Conservation (phyloP, 2,113 vertebrate species). For the Dicentrarchus labrax region DNA sequence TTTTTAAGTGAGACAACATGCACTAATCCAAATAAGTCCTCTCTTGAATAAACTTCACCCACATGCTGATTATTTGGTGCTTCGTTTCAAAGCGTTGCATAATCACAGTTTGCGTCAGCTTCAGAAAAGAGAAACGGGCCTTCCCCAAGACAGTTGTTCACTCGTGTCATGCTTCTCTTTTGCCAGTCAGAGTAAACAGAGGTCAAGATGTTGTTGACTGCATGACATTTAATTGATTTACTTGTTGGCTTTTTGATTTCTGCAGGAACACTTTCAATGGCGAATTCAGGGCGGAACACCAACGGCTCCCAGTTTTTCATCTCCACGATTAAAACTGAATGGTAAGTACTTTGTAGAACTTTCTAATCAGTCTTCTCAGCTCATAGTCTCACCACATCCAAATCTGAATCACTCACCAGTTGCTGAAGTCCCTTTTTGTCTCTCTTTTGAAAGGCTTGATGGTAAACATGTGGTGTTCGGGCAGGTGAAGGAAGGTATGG, state of each 20-base stretch:
- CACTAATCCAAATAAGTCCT: constrained; percentile 46
- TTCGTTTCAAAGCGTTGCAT: constrained; percentile 16
- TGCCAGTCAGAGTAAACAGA: not conserved
- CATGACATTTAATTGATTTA: not conserved
- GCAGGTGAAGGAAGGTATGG: constrained; percentile 93
- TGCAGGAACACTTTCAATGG: constrained; percentile 95
- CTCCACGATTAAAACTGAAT: constrained; percentile 92
- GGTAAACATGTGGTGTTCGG: constrained; percentile 97
- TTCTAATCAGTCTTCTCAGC: not conserved
- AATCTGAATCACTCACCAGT: not conserved
- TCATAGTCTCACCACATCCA: not conserved
- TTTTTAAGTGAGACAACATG: constrained; percentile 55
- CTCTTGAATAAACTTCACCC: constrained; percentile 39
- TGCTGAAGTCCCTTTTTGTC: not conserved
- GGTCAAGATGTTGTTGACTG: constrained; percentile 12
- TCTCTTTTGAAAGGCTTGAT: constrained; percentile 88
- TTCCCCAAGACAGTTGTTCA: not conserved
- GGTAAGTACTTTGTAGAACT: constrained; percentile 82
- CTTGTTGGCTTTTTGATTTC: constrained; percentile 21
- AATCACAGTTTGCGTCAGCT: constrained; percentile 19
- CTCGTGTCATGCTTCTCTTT: not conserved
- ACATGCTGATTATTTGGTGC: constrained; percentile 31
- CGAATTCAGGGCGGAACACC: constrained; percentile 94
- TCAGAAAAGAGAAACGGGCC: not conserved
- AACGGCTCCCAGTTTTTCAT: constrained; percentile 99